Conservation (phyloP, 2,888 invertebrate species). For the Ferdinandea cuprea region DNA sequence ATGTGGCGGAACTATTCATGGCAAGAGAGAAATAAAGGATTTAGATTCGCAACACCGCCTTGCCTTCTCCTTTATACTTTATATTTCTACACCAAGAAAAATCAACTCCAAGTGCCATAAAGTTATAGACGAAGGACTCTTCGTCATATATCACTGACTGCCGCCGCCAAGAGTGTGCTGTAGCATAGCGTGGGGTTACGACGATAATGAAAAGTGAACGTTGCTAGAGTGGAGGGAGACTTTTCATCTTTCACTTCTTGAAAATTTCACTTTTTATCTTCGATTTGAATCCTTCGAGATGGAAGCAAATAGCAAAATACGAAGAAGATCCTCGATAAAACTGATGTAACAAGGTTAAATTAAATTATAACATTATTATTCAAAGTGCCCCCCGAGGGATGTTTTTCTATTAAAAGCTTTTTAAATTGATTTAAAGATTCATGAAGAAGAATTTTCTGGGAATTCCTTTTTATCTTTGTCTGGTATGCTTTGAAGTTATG, state of each 20-base stretch:
- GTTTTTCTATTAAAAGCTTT: conserved; percentile 72
- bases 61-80: neutral
- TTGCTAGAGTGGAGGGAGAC: neutral
- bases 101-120: conserved; percentile 59
- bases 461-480: neutral
- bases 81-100: conserved; percentile 22
- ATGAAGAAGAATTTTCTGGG: conserved; percentile 15
- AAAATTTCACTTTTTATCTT: conserved; percentile 22
- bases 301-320: neutral
- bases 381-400: conserved; percentile 56
- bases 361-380: conserved; percentile 68
- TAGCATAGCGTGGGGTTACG: conserved; percentile 5
- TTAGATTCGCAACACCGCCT: conserved; percentile 15
- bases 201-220: conserved; percentile 56
- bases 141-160: conserved; percentile 3
- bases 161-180: conserved; percentile 7
- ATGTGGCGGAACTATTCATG: conserved; percentile 41
- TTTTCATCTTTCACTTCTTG: conserved; percentile 6
- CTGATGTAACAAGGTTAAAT: conserved; percentile 53
- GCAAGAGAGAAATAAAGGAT: conserved; percentile 53
- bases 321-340: conserved; percentile 44
- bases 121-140: conserved; percentile 39
- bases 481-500: conserved; percentile 32
- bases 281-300: conserved; percentile 11
- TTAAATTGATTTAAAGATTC: conserved; percentile 69